These are phyloP conservation scores for Dicyrtomina minuta DNA, from an alignment of 2,888 invertebrate genomes.

Conservation along the genomic window DNA sequence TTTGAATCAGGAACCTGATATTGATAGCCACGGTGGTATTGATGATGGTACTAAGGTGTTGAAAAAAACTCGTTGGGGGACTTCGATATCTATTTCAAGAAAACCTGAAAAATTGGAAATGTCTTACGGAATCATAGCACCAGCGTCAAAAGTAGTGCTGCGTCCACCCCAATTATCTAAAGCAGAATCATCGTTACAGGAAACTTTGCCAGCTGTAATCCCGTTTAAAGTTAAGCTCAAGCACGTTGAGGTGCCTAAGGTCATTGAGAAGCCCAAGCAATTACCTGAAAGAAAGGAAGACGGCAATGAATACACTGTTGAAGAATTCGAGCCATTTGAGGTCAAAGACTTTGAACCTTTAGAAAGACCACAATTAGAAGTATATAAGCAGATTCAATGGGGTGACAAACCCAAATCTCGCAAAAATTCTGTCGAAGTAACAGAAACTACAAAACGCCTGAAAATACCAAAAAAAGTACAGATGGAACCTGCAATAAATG, in stretches of 20 bases:
- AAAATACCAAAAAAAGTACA: constrained; percentile 1
- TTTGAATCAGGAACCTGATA: too few species aligned
- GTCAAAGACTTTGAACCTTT: constrained; percentile 16
- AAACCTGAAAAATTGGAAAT: not conserved
- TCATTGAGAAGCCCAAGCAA: constrained; percentile 5
- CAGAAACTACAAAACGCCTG: constrained; percentile 55
- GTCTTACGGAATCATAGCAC: too few species aligned
- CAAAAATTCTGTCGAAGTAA: not conserved
- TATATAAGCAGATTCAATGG: constrained; percentile 32
- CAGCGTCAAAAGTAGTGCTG: too few species aligned
- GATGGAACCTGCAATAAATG: not conserved
- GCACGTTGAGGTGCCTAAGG: not conserved
- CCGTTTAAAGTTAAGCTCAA: constrained; percentile 23
- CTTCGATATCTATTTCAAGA: not conserved
- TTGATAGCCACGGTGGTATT: too few species aligned
- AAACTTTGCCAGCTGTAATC: not conserved
- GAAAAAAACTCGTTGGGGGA: not conserved
- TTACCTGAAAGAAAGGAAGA: not conserved
- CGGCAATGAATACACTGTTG: constrained; percentile 1
- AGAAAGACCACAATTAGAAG: constrained; percentile 27
- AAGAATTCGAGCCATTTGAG: constrained; percentile 28
- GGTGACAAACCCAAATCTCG: constrained; percentile 5
- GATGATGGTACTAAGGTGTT: not conserved
- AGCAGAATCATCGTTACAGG: too few species aligned
- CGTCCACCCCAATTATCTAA: too few species aligned